Evolutionary conservation across 2,113 vertebrate genomes (phyloP).

Genomic region (Takifugu flavidus): DNA sequence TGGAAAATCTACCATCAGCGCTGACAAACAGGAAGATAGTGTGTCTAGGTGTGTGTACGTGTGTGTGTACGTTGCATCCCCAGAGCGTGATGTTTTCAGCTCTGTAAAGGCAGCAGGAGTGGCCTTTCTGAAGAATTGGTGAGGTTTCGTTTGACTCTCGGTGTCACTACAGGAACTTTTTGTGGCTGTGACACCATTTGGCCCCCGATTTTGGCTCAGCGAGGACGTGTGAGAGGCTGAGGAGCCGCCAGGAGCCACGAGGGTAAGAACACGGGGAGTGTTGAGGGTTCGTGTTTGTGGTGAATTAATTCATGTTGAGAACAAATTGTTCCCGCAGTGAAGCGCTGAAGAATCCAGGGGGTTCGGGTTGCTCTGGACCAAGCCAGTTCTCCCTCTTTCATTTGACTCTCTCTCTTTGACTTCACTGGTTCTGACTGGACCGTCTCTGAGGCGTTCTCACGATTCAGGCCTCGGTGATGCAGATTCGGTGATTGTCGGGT

Average conservation of each 20-base stretch:
- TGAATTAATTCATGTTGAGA: slow-evolving; percentile 35
- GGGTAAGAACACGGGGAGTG: slow-evolving; percentile 37
- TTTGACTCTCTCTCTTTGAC: slow-evolving; percentile 4
- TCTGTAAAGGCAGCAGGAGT: slow-evolving; percentile 41
- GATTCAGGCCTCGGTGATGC: slow-evolving; percentile 41
- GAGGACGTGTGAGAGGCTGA: too few relatives aligned
- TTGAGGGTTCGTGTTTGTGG: slow-evolving; percentile 34
- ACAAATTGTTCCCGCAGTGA: slow-evolving; percentile 59
- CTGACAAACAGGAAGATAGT: slow-evolving; percentile 86
- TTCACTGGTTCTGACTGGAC: slow-evolving; percentile 15
- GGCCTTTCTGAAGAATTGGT: slow-evolving; percentile 27
- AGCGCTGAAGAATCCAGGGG: slow-evolving; percentile 52
- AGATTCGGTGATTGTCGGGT: slow-evolving; percentile 3
- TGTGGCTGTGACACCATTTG: slow-evolving; percentile 24
- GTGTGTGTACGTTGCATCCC: slow-evolving; percentile 47
- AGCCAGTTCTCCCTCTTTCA: slow-evolving; percentile 31
- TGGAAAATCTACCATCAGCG: slow-evolving; percentile 82
- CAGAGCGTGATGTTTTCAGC: slow-evolving; percentile 56
- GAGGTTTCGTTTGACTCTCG: slow-evolving; percentile 38
- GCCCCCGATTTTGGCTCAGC: too few relatives aligned
- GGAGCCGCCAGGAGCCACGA: slow-evolving; percentile 11
- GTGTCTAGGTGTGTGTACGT: slow-evolving; percentile 52
- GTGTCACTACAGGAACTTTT: slow-evolving; percentile 23
- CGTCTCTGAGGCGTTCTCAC: slow-evolving; percentile 35
- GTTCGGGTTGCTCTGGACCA: slow-evolving; percentile 32